Evolutionary conservation across 1,140 invertebrate species (phyloP).

Genomic region (Drosophila busckii): DNA sequence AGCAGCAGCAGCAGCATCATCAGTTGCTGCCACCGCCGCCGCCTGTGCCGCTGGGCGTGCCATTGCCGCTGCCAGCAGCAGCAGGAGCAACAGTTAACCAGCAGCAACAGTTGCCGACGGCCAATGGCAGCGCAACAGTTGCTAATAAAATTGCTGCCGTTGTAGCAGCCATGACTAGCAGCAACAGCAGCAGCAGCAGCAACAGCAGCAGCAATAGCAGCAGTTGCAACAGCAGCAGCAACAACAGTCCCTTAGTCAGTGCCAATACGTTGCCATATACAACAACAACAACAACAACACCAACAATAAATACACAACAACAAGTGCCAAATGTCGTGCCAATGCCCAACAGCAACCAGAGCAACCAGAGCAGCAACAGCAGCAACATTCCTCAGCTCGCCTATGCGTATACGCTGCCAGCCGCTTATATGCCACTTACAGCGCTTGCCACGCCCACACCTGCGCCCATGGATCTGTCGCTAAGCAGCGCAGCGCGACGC

Average conservation of each 20-base stretch:
- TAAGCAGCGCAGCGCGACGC: constrained; percentile 49
- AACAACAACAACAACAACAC: constrained; percentile 6
- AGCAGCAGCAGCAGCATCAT: constrained; percentile 20
- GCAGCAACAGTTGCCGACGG: constrained; percentile 6
- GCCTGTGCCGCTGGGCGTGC: constrained; percentile 34
- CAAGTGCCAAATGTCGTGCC: constrained; percentile 42
- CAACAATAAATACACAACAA: constrained; percentile 22
- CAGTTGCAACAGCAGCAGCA: constrained; percentile 25
- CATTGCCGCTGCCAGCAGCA: constrained; percentile 36
- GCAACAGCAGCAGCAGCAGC: constrained; percentile 8
- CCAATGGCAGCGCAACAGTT: constrained; percentile 8
- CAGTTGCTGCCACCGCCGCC: constrained; percentile 60
- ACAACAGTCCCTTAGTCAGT: constrained; percentile 14
- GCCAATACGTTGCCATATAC: constrained; percentile 48
- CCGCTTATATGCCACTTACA: constrained; percentile 26
- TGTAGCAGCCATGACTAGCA: constrained; percentile 25
- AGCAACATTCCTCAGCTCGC: constrained; percentile 20
- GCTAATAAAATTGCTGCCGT: constrained; percentile 26
- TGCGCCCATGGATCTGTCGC: constrained; percentile 65
- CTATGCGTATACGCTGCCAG: constrained; percentile 10
- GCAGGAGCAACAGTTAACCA: constrained; percentile 1
- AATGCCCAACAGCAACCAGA: constrained; percentile 15
- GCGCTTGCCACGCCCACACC: constrained; percentile 41
- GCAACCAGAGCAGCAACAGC: constrained; percentile 11
- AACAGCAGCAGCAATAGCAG: constrained; percentile 1